Percentiles rank a stretch among this genome's conserved stretches.
phyloP scores from a whole-genome alignment of 2,113 vertebrate genomes.

The Speoplatyrhinus poulsoni region DNA sequence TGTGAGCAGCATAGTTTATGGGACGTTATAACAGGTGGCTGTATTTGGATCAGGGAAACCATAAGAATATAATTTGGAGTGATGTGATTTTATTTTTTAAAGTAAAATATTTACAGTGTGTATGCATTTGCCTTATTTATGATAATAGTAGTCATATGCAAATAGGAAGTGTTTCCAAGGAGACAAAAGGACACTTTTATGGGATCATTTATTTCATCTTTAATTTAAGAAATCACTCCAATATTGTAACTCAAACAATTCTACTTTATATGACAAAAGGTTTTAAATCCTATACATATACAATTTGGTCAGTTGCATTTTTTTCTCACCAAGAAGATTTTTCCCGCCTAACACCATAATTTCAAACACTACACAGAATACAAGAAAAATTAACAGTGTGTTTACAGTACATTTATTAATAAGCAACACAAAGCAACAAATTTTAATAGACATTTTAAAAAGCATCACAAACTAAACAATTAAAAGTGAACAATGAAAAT shows the following conservation, averaged over 20 bases:
- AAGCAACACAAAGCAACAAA: slow-evolving; percentile 40
- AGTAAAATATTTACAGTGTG: slow-evolving; percentile 26
- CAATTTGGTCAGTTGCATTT: slow-evolving; percentile 35
- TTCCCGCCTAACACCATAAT: slow-evolving; percentile 17
- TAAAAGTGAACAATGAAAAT: slow-evolving; percentile 17
- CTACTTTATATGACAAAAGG: slow-evolving; percentile 46
- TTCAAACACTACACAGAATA: slow-evolving; percentile 43
- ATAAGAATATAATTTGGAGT: slow-evolving; percentile 52
- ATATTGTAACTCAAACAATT: slow-evolving; percentile 55
- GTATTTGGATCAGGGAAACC: slow-evolving; percentile 75
- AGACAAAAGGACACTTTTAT: slow-evolving; percentile 7
- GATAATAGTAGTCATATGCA: background rate
- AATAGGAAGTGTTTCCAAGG: background rate
- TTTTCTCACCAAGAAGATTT: too few species aligned
- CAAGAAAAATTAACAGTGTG: slow-evolving; percentile 32
- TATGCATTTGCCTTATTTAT: background rate
- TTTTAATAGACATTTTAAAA: slow-evolving; percentile 18
- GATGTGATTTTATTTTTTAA: slow-evolving; percentile 25
- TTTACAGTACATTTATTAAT: slow-evolving; percentile 25
- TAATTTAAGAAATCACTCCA: slow-evolving; percentile 60
- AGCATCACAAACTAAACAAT: slow-evolving; percentile 28
- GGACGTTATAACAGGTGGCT: slow-evolving; percentile 64
- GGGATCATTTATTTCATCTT: slow-evolving; percentile 67
- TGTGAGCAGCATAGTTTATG: slow-evolving; percentile 67
- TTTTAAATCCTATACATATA: slow-evolving; percentile 39